phyloP scores from a whole-genome alignment of 1,140 invertebrate species.

The Tribolium castaneum region DNA sequence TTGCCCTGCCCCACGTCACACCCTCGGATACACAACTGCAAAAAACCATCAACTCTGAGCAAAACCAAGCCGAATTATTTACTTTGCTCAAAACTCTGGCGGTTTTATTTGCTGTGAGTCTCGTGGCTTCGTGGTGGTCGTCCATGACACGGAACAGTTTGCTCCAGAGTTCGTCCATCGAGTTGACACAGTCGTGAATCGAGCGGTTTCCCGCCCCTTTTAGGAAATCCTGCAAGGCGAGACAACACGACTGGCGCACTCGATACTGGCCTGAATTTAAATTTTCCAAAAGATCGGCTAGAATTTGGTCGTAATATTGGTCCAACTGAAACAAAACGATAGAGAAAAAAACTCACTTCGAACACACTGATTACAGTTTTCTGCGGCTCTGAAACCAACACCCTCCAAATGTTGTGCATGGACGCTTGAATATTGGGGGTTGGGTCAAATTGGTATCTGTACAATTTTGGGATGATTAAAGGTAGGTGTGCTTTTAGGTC shows the following conservation, averaged over 20 bases:
- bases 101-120: slow-evolving; percentile 82
- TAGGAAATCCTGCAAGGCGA: slow-evolving; percentile 86
- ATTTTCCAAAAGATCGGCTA: slow-evolving; percentile 83
- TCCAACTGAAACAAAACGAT: slow-evolving; percentile 74
- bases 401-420: slow-evolving; percentile 92
- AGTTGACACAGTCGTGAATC: slow-evolving; percentile 65
- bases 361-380: slow-evolving; percentile 74
- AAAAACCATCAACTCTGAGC: slow-evolving; percentile 39
- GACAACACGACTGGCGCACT: slow-evolving; percentile 90
- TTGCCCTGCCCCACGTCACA: slow-evolving; percentile 83
- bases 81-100: slow-evolving; percentile 84
- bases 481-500: slow-evolving; percentile 85
- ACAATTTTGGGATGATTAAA: slow-evolving; percentile 89
- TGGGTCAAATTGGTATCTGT: slow-evolving; percentile 91
- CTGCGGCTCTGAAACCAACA: slow-evolving; percentile 86
- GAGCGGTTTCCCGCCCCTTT: slow-evolving; percentile 63
- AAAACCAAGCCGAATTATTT: slow-evolving; percentile 49
- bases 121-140: slow-evolving; percentile 91
- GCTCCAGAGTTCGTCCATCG: slow-evolving; percentile 80
- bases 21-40: slow-evolving; percentile 79
- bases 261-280: slow-evolving; percentile 88
- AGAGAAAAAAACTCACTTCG: not conserved
- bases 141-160: slow-evolving; percentile 91
- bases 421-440: slow-evolving; percentile 90
- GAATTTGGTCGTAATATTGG: slow-evolving; percentile 87